These are phyloP conservation scores for Phortica variegata DNA, from an alignment of 1,140 invertebrate species.

Conservation along the genomic window DNA sequence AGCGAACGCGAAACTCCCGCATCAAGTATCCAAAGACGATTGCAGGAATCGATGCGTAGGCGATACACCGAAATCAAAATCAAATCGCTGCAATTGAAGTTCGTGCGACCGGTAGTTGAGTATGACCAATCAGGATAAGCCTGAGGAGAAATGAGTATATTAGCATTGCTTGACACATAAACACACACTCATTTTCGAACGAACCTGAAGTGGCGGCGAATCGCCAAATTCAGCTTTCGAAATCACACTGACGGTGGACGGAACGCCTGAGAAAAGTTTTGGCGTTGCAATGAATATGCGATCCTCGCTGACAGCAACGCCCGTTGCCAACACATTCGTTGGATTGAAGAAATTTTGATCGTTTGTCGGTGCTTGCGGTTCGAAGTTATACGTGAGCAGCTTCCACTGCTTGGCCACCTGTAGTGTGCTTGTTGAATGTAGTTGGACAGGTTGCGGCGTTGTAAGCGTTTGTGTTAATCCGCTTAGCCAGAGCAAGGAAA, in stretches of 20 bases:
- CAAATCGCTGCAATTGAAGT: constrained; percentile 71
- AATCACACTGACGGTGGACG: constrained; percentile 70
- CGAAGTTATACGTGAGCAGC: constrained; percentile 68
- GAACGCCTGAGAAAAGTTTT: constrained; percentile 69
- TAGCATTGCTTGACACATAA: not conserved
- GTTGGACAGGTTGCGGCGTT: too few species aligned
- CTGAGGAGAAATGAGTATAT: constrained; percentile 40
- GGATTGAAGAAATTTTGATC: constrained; percentile 64
- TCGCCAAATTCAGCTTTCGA: constrained; percentile 65
- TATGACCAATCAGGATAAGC: constrained; percentile 80
- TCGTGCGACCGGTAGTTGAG: constrained; percentile 67
- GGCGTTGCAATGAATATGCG: constrained; percentile 73
- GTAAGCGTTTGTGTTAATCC: too few species aligned
- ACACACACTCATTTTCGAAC: not conserved
- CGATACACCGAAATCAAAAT: constrained; percentile 77
- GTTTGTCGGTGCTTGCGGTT: constrained; percentile 58
- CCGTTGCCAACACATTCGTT: constrained; percentile 73
- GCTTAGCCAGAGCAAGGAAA: too few species aligned
- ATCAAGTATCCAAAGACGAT: constrained; percentile 74
- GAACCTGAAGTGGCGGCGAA: constrained; percentile 66
- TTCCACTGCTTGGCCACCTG: constrained; percentile 76
- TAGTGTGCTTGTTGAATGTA: constrained; percentile 50
- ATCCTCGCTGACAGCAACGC: constrained; percentile 69
- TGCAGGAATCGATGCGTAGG: constrained; percentile 70
- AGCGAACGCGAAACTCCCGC: constrained; percentile 71